A percentile compares a stretch with the other conserved stretches of the same genome.
Conservation (phyloP, 2,113 vertebrate species). For the Nothoprocta pentlandii region DNA sequence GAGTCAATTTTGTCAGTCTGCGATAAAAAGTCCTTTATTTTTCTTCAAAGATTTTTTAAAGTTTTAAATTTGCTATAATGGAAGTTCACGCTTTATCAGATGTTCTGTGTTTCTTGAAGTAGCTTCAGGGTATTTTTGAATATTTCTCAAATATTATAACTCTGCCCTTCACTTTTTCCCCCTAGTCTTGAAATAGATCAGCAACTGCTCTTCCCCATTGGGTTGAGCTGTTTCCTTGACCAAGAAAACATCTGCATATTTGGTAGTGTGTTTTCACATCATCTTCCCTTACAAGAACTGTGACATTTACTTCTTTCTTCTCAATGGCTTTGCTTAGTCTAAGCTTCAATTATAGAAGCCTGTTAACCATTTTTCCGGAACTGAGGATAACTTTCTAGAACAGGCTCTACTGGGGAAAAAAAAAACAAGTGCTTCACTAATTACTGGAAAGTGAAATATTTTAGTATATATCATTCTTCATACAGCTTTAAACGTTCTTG, state of each 20-base stretch:
- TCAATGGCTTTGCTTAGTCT: constrained; percentile 41
- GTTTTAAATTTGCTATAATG: neutral
- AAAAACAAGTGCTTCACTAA: neutral
- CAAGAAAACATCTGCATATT: neutral
- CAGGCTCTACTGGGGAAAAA: constrained; percentile 16
- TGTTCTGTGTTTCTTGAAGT: neutral
- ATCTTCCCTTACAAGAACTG: neutral
- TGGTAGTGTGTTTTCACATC: constrained; percentile 19
- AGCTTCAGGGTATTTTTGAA: neutral
- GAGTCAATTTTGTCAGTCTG: neutral
- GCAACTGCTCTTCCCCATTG: neutral
- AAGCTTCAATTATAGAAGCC: constrained; percentile 21
- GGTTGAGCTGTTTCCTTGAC: neutral
- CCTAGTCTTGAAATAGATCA: neutral
- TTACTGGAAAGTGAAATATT: neutral
- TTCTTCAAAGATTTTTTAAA: neutral
- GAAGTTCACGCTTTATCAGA: neutral
- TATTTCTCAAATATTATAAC: neutral
- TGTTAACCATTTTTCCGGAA: constrained; percentile 12
- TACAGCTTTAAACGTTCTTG: neutral
- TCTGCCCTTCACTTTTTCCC: neutral
- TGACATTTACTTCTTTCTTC: neutral
- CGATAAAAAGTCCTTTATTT: neutral
- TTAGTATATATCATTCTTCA: neutral
- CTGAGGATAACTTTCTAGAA: neutral